These are phyloP conservation scores for Arvicanthis niloticus DNA, from an alignment of 2,113 vertebrate species.

Conservation along the genomic window DNA sequence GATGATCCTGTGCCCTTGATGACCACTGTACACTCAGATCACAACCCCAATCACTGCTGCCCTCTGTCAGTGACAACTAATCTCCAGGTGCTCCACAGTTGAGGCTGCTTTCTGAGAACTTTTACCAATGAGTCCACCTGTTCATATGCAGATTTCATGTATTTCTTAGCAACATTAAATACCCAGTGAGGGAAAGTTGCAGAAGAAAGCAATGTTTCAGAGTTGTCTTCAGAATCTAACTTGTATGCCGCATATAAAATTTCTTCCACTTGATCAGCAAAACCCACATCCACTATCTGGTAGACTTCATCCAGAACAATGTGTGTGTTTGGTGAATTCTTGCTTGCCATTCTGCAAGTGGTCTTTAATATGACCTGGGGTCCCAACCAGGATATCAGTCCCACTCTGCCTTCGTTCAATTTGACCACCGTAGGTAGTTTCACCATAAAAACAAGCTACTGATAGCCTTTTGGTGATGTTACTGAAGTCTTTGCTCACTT, in stretches of 20 bases:
- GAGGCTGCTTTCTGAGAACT: conserved; percentile 95
- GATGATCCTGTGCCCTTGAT: conserved; percentile 93
- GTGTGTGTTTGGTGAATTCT: conserved; percentile 91
- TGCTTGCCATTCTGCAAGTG: conserved; percentile 95
- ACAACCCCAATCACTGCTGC: conserved; percentile 95
- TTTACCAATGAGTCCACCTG: conserved; percentile 97
- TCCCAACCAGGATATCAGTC: conserved; percentile 96
- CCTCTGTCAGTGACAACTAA: conserved; percentile 95
- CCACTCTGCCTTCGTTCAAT: conserved; percentile 93
- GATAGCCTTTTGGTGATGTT: conserved; percentile 91
- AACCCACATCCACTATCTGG: conserved; percentile 99
- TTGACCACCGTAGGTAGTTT: conserved; percentile 94
- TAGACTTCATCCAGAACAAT: conserved; percentile 98
- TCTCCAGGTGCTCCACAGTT: conserved; percentile 98
- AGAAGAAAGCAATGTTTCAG: conserved; percentile 97
- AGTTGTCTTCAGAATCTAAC: conserved; percentile 92
- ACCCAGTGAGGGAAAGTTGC: conserved; percentile 98
- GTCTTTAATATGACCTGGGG: conserved; percentile 96
- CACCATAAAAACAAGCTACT: conserved; percentile 97
- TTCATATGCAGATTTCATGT: conserved; percentile 93
- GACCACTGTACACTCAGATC: conserved; percentile 96
- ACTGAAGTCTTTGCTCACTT: conserved; percentile 96
- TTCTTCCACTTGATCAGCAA: conserved; percentile 98
- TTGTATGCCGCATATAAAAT: conserved; percentile 93
- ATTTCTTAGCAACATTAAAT: conserved; percentile 97